phyloP scores from a whole-genome alignment of 1,140 invertebrate species.

The Pogonomyrmex barbatus region DNA sequence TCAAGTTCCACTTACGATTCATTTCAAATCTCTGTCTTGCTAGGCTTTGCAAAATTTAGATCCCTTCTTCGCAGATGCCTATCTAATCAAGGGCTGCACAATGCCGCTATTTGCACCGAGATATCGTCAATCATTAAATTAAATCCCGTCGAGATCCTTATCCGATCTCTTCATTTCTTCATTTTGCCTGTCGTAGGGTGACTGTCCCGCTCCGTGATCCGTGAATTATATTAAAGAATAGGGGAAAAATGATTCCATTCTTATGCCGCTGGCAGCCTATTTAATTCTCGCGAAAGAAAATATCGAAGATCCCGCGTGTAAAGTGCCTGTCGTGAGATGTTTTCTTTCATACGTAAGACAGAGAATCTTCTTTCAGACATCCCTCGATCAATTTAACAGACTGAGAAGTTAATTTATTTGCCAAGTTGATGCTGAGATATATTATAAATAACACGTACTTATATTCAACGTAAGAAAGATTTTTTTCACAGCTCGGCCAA shows the following conservation, averaged over 20 bases:
- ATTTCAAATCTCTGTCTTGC: not conserved
- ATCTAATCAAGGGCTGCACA: conserved; percentile 15
- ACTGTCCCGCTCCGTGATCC: conserved; percentile 65
- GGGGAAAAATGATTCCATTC: conserved; percentile 72
- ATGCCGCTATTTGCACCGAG: conserved; percentile 2
- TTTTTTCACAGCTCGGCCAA: not conserved
- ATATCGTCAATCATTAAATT: conserved; percentile 67
- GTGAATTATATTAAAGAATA: conserved; percentile 77
- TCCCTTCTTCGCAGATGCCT: not conserved
- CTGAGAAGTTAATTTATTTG: not conserved
- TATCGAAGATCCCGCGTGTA: not conserved
- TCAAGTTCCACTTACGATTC: not conserved
- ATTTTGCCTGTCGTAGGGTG: conserved; percentile 56
- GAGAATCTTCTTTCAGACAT: not conserved
- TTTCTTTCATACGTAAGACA: not conserved
- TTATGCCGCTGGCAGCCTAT: conserved; percentile 77
- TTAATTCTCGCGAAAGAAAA: conserved; percentile 70
- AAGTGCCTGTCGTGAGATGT: not conserved
- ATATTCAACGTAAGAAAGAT: not conserved
- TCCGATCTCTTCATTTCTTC: conserved; percentile 76
- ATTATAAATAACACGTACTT: not conserved
- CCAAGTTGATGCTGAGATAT: not conserved
- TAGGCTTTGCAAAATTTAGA: conserved; percentile 6
- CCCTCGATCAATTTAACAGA: not conserved
- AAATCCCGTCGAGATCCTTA: conserved; percentile 69